A percentile compares a stretch with the other conserved stretches of the same genome.
phyloP scores from a whole-genome alignment of 2,797 vertebrate genomes.

The Lates japonicus region DNA sequence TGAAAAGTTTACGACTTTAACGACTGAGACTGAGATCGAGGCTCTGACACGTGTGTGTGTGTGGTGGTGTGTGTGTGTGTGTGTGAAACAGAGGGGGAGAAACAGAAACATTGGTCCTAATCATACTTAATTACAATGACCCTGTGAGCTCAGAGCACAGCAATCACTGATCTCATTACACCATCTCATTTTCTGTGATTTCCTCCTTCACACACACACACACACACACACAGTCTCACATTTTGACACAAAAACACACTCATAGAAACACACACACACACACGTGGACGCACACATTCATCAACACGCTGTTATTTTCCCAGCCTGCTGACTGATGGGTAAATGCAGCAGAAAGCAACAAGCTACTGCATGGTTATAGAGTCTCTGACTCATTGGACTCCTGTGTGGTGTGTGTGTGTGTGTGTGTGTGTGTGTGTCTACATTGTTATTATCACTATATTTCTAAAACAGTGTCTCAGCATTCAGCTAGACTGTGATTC shows the following conservation, averaged over 20 bases:
- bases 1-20: no score
- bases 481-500: conserved; percentile 18
- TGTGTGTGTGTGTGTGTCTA: neutral
- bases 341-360: conserved; percentile 58
- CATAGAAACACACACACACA: neutral
- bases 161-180: conserved; percentile 60
- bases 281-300: conserved; percentile 8
- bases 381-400: conserved; percentile 8
- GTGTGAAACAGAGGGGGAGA: neutral
- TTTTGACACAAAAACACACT: conserved; percentile 4
- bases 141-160: conserved; percentile 8
- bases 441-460: conserved; percentile 37
- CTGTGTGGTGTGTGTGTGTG: neutral
- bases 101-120: conserved; percentile 12
- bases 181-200: conserved; percentile 41
- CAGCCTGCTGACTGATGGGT: conserved; percentile 20
- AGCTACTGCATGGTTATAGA: conserved; percentile 13
- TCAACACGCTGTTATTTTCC: conserved; percentile 29
- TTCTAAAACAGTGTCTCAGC: conserved; percentile 41
- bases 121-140: conserved; percentile 60
- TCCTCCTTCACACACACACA: neutral
- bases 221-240: neutral
- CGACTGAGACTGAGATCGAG: no score
- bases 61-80: neutral
- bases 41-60: neutral